phyloP scores from a whole-genome alignment of 2,888 invertebrate genomes.

The Eulithis testata region DNA sequence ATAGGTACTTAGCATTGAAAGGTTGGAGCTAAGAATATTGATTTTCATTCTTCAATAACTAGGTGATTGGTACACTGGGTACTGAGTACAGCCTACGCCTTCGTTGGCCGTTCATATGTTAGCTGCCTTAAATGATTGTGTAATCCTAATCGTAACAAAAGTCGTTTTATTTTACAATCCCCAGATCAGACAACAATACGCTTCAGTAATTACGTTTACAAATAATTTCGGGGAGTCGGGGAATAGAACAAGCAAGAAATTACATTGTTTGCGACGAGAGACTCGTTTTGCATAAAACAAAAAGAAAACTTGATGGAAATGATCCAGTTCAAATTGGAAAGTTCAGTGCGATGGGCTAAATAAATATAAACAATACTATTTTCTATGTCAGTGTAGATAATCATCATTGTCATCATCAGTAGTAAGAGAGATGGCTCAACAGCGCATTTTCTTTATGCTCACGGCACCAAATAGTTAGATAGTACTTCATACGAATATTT shows the following conservation, averaged over 20 bases:
- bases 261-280: slow-evolving; percentile 44
- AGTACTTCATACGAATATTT: too few species aligned
- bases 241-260: slow-evolving; percentile 50
- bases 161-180: slow-evolving; percentile 47
- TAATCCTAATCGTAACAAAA: slow-evolving; percentile 34
- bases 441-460: too few species aligned
- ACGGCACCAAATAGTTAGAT: too few species aligned
- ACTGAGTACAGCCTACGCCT: too few species aligned
- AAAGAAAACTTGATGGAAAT: slow-evolving; percentile 17
- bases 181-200: slow-evolving; percentile 57
- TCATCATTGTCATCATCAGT: not conserved
- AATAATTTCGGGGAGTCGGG: slow-evolving; percentile 56
- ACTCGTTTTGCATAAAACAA: slow-evolving; percentile 47
- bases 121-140: not conserved
- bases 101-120: not conserved
- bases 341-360: not conserved
- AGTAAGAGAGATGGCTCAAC: not conserved
- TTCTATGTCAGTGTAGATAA: too few species aligned
- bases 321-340: slow-evolving; percentile 3
- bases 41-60: too few species aligned
- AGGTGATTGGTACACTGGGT: too few species aligned
- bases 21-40: too few species aligned
- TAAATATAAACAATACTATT: not conserved
- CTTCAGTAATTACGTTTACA: slow-evolving; percentile 62
- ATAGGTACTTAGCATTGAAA: not conserved